phyloP scores from a whole-genome alignment of 2,797 vertebrate genomes.

The Cichlasoma orientale region DNA sequence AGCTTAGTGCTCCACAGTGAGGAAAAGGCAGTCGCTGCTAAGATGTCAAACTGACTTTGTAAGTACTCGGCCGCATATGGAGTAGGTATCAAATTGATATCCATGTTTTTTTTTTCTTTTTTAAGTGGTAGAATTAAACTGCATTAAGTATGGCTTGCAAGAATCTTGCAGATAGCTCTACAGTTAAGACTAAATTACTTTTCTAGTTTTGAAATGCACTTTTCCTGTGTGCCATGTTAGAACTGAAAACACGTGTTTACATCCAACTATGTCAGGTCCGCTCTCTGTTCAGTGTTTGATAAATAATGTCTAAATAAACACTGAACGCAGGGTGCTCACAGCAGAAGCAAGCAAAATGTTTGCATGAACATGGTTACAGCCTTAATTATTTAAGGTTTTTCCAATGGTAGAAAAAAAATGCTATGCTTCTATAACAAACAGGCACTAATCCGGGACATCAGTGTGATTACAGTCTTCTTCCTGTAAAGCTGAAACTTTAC shows the following conservation, averaged over 20 bases:
- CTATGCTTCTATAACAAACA: not conserved
- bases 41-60: slow-evolving; percentile 48
- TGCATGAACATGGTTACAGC: not conserved
- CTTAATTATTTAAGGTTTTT: not conserved
- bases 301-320: not conserved
- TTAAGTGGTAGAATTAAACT: not conserved
- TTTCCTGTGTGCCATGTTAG: not conserved
- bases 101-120: not conserved
- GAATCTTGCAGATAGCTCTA: not conserved
- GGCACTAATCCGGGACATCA: not conserved
- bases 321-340: not conserved
- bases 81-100: slow-evolving; percentile 1
- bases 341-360: accelerated
- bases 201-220: too few species aligned
- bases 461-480: not conserved
- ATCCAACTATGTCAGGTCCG: not conserved
- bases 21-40: slow-evolving; percentile 30
- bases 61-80: not conserved
- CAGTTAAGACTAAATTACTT: not conserved
- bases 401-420: not conserved
- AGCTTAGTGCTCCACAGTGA: slow-evolving; percentile 41
- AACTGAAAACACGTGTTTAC: not conserved
- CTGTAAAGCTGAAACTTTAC: slow-evolving; percentile 7
- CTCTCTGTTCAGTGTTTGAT: not conserved
- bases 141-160: not conserved